Percentiles rank a stretch among this genome's conserved stretches.
These are phyloP conservation scores for Vulpes vulpes DNA, from an alignment of 2,113 vertebrate species.

Conservation along the genomic window DNA sequence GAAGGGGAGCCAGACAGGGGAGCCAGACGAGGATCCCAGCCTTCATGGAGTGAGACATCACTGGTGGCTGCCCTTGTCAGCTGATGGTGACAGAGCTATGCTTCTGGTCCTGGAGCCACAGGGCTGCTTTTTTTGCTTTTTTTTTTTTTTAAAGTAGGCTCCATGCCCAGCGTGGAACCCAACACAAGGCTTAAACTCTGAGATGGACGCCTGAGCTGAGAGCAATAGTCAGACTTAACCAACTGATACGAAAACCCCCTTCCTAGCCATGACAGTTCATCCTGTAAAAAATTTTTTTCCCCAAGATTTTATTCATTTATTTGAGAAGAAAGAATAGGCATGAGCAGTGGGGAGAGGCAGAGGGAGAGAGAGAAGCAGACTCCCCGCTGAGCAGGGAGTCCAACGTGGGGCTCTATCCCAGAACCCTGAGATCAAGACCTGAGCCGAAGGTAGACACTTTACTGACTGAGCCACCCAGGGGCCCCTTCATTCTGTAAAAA, in stretches of 20 bases:
- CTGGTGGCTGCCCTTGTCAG: neutral
- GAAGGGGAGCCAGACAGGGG: neutral
- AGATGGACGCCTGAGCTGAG: neutral
- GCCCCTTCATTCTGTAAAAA: neutral
- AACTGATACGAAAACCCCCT: neutral
- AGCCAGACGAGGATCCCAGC: neutral
- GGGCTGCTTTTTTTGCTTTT: neutral
- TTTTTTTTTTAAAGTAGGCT: neutral
- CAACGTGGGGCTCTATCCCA: fast-evolving
- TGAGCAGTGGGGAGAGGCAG: neutral
- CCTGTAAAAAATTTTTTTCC: neutral
- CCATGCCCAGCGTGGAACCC: neutral
- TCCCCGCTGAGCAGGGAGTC: neutral
- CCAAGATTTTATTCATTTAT: neutral
- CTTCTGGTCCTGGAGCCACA: neutral
- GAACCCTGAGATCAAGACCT: neutral
- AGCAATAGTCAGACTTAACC: neutral
- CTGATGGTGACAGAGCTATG: neutral
- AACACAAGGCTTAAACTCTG: neutral
- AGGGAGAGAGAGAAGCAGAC: neutral
- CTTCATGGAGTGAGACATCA: neutral
- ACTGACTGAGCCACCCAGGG: neutral
- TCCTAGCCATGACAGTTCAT: neutral
- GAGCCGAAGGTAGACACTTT: neutral
- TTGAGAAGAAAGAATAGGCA: too few species aligned